Evolutionary conservation across 92 coral and sea anemone species (phyloP).

Genomic region (Micromussa lordhowensis): DNA sequence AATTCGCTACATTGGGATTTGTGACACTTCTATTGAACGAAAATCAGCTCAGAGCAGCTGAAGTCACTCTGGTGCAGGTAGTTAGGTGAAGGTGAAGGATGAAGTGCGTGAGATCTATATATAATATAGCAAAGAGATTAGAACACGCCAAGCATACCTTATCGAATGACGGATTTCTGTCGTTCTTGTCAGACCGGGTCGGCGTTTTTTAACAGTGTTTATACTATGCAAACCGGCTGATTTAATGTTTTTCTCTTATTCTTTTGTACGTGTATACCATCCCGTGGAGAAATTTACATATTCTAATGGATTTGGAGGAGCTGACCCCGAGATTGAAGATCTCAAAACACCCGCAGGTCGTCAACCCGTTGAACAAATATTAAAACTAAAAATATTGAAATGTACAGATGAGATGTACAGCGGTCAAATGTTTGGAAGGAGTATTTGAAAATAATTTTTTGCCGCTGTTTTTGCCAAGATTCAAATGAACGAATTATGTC

Average conservation of each 20-base stretch:
- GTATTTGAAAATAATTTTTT: no score
- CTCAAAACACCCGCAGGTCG: neutral
- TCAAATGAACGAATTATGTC: no score
- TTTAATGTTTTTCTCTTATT: neutral
- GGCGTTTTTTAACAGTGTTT: neutral
- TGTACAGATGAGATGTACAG: no score
- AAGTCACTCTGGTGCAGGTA: no score
- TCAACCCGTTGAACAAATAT: neutral
- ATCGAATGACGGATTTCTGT: neutral
- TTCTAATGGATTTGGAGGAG: neutral
- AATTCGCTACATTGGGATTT: neutral
- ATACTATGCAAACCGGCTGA: neutral
- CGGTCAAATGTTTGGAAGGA: neutral
- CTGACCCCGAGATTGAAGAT: neutral
- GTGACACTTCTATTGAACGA: neutral
- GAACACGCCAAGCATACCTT: neutral
- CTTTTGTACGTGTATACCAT: neutral
- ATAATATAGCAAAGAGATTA: neutral
- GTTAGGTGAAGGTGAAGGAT: no score
- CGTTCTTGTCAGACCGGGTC: no score
- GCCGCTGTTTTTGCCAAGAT: no score
- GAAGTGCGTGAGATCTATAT: neutral
- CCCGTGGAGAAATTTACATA: constrained; percentile 1
- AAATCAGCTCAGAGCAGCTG: neutral
- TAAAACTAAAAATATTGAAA: no score